Percentiles rank a stretch among this genome's conserved stretches.
Conservation (phyloP, 2,888 invertebrate genomes). For the Boloria selene region DNA sequence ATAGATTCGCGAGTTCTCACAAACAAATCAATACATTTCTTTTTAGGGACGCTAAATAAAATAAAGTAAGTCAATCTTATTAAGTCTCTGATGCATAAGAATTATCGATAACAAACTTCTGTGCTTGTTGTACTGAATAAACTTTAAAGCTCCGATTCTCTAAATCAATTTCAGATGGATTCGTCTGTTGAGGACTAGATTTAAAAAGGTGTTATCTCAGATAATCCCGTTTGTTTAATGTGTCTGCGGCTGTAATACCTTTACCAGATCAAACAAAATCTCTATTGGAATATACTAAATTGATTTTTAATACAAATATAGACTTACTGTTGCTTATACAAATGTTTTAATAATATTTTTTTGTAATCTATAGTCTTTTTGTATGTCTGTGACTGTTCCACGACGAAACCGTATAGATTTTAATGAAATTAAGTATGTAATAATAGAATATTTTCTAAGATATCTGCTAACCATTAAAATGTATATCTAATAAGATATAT, state of each 20-base stretch:
- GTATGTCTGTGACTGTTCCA: no score
- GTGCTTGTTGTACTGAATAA: conserved; percentile 26
- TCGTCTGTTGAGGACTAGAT: conserved; percentile 19
- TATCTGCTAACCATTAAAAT: no score
- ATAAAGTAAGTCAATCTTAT: not conserved
- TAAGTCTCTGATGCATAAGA: not conserved
- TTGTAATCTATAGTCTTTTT: no score
- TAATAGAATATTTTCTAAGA: no score
- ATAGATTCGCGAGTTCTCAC: no score
- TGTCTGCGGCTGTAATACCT: not conserved
- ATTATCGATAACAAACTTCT: conserved; percentile 4
- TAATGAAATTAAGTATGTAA: no score
- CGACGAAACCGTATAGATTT: no score
- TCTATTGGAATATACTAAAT: not conserved
- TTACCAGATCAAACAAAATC: not conserved
- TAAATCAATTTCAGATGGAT: conserved; percentile 33
- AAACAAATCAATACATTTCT: no score
- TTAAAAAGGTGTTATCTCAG: conserved; percentile 28
- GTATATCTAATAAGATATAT: not conserved
- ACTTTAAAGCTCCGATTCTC: conserved; percentile 28
- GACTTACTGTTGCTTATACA: not conserved
- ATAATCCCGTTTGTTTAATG: conserved; percentile 29
- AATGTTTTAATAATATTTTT: no score
- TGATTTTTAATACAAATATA: not conserved
- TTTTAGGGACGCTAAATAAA: no score